These are phyloP conservation scores for Halcyon smyrnensis DNA, from an alignment of 2,797 vertebrate species.

Conservation along the genomic window DNA sequence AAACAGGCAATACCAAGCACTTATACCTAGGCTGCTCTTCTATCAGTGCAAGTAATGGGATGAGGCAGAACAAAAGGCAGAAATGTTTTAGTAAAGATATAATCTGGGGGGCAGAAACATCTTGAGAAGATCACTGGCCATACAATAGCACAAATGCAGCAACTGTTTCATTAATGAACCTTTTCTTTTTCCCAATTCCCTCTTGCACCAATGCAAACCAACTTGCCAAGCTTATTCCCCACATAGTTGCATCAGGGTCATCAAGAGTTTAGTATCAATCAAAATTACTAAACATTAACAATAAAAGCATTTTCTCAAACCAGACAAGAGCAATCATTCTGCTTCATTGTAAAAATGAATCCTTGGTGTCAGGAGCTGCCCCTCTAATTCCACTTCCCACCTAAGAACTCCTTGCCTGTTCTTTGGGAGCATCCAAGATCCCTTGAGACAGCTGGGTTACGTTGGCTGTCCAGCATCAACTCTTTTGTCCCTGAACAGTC, in stretches of 20 bases:
- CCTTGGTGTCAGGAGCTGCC: not conserved
- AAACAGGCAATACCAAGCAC: not conserved
- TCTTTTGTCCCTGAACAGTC: not conserved
- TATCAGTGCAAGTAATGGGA: not conserved
- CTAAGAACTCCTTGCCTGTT: not conserved
- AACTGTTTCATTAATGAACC: not conserved
- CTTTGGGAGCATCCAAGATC: not conserved
- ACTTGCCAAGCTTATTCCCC: not conserved
- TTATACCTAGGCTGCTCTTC: too few relatives aligned
- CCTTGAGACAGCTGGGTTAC: not conserved
- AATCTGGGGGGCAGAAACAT: not conserved
- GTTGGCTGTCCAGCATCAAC: not conserved
- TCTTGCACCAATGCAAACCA: not conserved
- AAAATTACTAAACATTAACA: not conserved
- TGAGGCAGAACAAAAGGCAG: not conserved
- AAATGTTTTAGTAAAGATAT: not conserved
- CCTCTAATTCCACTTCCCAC: not conserved
- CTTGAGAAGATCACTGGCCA: not conserved
- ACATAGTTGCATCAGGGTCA: not conserved
- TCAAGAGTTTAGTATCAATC: not conserved
- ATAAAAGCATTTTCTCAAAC: not conserved
- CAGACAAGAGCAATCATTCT: not conserved
- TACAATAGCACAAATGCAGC: not conserved
- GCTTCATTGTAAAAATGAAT: not conserved
- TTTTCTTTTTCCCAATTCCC: not conserved